Conservation (phyloP, 1,140 invertebrate genomes). For the Drosophila bocki region DNA sequence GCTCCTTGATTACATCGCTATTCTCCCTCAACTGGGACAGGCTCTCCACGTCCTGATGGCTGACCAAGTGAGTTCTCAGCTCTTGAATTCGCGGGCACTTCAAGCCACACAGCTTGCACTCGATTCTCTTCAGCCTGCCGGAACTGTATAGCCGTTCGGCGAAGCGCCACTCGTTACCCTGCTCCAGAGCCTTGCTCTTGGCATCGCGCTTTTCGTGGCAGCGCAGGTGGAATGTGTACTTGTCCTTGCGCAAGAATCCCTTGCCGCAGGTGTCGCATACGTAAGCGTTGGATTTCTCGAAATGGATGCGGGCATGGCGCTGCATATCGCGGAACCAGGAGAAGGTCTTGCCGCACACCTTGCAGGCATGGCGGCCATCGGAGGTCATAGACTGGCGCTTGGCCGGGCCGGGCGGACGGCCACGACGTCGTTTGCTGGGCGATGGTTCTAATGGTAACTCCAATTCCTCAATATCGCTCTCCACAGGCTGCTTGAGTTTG, state of each 20-base stretch:
- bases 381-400: slow-evolving; percentile 25
- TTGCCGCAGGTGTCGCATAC: slow-evolving; percentile 65
- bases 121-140: slow-evolving; percentile 29
- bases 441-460: not conserved
- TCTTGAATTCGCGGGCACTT: slow-evolving; percentile 46
- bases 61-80: slow-evolving; percentile 51
- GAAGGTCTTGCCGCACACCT: slow-evolving; percentile 66
- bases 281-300: slow-evolving; percentile 35
- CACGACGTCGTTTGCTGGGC: slow-evolving; percentile 53
- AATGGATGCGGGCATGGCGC: slow-evolving; percentile 63
- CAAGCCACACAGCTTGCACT: slow-evolving; percentile 68
- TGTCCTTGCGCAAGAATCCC: slow-evolving; percentile 70
- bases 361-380: slow-evolving; percentile 55
- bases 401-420: slow-evolving; percentile 46
- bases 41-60: slow-evolving; percentile 37
- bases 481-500: slow-evolving; percentile 28
- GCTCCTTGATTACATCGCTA: slow-evolving; percentile 60
- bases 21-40: slow-evolving; percentile 36
- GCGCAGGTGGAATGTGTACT: slow-evolving; percentile 62
- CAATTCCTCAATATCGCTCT: slow-evolving; percentile 49
- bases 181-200: slow-evolving; percentile 31
- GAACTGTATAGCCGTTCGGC: slow-evolving; percentile 68
- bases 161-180: slow-evolving; percentile 53
- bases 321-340: slow-evolving; percentile 74
- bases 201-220: slow-evolving; percentile 44